These are phyloP conservation scores for Acanthis flammea DNA, from an alignment of 2,797 vertebrate species.

Conservation along the genomic window DNA sequence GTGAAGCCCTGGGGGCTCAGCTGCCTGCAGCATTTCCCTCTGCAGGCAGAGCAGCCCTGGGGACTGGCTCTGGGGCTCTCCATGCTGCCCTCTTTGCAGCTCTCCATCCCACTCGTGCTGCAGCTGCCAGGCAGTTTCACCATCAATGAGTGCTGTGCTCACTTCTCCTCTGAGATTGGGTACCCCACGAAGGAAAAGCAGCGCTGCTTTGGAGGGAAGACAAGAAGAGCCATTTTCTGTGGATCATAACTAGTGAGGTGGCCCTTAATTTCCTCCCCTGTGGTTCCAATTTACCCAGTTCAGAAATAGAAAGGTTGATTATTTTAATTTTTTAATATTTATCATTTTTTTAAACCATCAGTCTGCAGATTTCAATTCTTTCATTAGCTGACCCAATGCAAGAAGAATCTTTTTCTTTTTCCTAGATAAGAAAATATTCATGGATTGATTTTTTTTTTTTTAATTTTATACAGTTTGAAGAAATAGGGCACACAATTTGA, in stretches of 20 bases:
- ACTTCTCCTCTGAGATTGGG: background rate
- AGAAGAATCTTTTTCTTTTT: background rate
- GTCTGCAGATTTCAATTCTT: background rate
- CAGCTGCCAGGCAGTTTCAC: background rate
- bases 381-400: background rate
- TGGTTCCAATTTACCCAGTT: background rate
- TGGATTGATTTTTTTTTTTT: background rate
- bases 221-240: background rate
- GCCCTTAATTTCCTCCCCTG: background rate
- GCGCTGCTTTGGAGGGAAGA: background rate
- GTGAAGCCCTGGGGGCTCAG: background rate
- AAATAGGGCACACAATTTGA: background rate
- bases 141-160: background rate
- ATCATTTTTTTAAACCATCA: background rate
- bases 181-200: background rate
- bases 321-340: background rate
- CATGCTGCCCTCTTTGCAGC: background rate
- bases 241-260: background rate
- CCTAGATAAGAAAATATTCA: background rate
- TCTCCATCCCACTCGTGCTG: background rate
- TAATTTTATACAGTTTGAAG: background rate
- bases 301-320: background rate
- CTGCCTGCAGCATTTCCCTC: background rate
- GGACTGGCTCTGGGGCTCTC: background rate
- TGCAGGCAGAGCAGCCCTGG: background rate